Evolutionary conservation across 2,888 invertebrate genomes (phyloP).

Genomic region (Chymomyza procnemis): DNA sequence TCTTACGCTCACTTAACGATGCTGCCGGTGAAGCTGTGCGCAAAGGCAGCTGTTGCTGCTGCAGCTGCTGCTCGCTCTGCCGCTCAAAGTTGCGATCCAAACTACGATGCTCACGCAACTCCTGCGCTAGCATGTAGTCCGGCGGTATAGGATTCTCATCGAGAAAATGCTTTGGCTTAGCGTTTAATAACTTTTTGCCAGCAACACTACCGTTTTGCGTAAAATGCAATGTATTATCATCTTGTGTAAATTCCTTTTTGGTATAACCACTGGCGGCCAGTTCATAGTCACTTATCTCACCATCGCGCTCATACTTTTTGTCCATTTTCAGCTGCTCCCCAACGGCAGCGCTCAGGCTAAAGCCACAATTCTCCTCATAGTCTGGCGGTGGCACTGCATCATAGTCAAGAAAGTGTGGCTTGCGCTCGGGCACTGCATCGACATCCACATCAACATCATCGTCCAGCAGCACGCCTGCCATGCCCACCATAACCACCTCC

Average conservation of each 20-base stretch:
- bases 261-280: constrained; percentile 78
- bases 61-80: constrained; percentile 73
- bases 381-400: constrained; percentile 82
- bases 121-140: constrained; percentile 77
- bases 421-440: constrained; percentile 78
- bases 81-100: constrained; percentile 78
- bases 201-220: constrained; percentile 29
- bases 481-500: constrained; percentile 28
- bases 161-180: constrained; percentile 76
- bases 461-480: constrained; percentile 51
- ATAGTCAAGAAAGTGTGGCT: constrained; percentile 83
- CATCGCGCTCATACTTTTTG: constrained; percentile 78
- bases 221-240: constrained; percentile 73
- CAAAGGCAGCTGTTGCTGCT: constrained; percentile 47
- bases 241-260: constrained; percentile 78
- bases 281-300: constrained; percentile 78
- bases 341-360: constrained; percentile 37
- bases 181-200: constrained; percentile 9
- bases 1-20: constrained; percentile 34
- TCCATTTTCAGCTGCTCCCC: constrained; percentile 78
- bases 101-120: constrained; percentile 76
- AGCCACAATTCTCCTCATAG: constrained; percentile 69
- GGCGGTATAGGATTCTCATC: constrained; percentile 79
- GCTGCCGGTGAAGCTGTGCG: constrained; percentile 26
- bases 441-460: constrained; percentile 71